Evolutionary conservation across 2,113 vertebrate genomes (phyloP), one percentile per base, ranked within the genome.

Genomic region (Pandion haliaetus): DNA sequence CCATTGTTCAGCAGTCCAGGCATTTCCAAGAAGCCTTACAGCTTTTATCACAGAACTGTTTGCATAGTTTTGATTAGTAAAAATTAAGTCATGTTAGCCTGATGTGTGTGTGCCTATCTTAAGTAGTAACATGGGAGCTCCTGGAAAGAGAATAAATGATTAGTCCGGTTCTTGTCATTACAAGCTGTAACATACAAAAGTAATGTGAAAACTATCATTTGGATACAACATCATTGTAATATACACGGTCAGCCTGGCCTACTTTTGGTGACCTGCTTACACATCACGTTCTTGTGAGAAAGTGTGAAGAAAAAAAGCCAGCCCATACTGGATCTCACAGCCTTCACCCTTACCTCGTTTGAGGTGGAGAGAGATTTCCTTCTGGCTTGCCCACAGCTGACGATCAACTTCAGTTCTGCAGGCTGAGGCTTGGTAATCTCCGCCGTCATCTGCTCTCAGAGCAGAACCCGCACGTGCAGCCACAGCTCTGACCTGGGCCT

Each of bases 381-480:
- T 57, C 63, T 73, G 54, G 24, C 24, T n/a, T 40, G 26, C 3
- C 3, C 3, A 28, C 23, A 76, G 29, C 8, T 54, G 40, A 32
- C 4, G 10, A 34, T 28, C 44, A 77, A 17, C 8, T 16, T 25
- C 74, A 40, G 5, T 74, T 84, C 42, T 82, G 18, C 28, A 73
- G 9, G 18, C 1, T 62, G 45, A 79, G 13, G 19, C 16, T 50
- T 55, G n/a, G 17, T 44, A 66, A 69, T 34, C 28, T 78, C 20
- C 83, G 38, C 26, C 32, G 21, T 57, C 9, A 17, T 13, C 38
- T 69, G 57, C 47, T 42, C 52, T 55, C 38, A 61, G 40, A 84
- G 69, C 18, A 87, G 44, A 87, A 61, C 5, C 12, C 55, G 17
- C 24, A n/a, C 0, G 0, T 55, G 17, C 29, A 34, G 24, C 44